Percentiles rank a stretch among this genome's conserved stretches.
Evolutionary conservation across 2,113 vertebrate species (phyloP).

Genomic region (Syngnathus floridae): DNA sequence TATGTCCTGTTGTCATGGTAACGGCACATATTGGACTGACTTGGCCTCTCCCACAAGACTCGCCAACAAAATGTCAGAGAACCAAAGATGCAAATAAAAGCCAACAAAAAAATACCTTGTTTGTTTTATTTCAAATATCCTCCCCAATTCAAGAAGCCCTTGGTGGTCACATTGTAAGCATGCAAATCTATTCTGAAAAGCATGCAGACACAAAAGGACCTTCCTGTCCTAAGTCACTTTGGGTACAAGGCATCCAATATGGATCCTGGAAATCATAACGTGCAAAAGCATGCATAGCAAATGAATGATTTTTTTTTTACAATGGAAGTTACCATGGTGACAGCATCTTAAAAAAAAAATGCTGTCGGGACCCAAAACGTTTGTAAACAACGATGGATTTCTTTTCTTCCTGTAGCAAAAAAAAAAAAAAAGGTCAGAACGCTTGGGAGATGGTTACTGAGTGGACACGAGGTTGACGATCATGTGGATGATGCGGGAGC

Average conservation of each 20-base stretch:
- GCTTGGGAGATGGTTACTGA: constrained; percentile 60
- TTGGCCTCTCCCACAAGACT: background rate
- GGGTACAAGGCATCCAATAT: constrained; percentile 58
- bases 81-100: background rate
- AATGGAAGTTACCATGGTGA: background rate
- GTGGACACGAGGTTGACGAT: constrained; percentile 95
- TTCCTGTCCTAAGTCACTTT: constrained; percentile 19
- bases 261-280: constrained; percentile 45
- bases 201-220: constrained; percentile 32
- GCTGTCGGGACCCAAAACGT: background rate
- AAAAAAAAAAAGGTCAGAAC: background rate
- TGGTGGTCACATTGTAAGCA: constrained; percentile 36
- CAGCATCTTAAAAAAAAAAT: no score
- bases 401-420: no score
- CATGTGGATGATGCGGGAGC: constrained; percentile 88
- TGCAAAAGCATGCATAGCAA: background rate
- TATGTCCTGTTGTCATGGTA: constrained; percentile 43
- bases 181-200: constrained; percentile 46
- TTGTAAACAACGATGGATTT: background rate
- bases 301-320: no score
- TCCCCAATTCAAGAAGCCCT: constrained; percentile 41
- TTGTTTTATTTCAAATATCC: background rate
- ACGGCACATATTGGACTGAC: constrained; percentile 18
- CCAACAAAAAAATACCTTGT: background rate
- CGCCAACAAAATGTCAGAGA: background rate